phyloP scores from a whole-genome alignment of 2,888 invertebrate genomes.

The Hipparchia semele region DNA sequence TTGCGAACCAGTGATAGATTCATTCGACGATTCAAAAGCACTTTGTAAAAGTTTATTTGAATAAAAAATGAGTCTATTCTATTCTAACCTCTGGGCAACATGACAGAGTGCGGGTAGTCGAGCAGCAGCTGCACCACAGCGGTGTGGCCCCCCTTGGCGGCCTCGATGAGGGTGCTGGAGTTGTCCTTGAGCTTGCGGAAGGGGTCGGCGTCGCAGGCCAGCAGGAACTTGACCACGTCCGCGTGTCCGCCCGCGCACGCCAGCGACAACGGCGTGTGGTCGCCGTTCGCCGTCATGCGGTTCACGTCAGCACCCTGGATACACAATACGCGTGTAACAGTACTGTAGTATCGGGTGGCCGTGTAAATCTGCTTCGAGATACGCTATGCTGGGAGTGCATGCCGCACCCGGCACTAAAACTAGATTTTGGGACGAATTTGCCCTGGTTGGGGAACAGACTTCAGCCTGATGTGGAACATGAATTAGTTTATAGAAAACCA shows the following conservation, averaged over 20 bases:
- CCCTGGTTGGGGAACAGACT: too few relatives aligned
- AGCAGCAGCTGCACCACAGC: slow-evolving; percentile 96
- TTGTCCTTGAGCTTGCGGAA: slow-evolving; percentile 99
- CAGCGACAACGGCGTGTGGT: slow-evolving; percentile 97
- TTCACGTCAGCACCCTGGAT: slow-evolving; percentile 74
- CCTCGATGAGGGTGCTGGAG: slow-evolving; percentile 99
- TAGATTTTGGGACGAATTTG: too few relatives aligned
- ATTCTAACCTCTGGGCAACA: slow-evolving; percentile 83
- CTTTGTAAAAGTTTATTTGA: too few relatives aligned
- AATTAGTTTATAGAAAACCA: too few relatives aligned
- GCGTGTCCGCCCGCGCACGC: slow-evolving; percentile 98
- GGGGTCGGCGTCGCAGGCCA: slow-evolving; percentile 96
- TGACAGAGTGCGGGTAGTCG: slow-evolving; percentile 95
- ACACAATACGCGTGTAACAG: not conserved
- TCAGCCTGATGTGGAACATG: too few relatives aligned
- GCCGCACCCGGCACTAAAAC: too few relatives aligned
- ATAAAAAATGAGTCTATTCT: too few relatives aligned
- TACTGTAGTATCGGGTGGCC: too few relatives aligned
- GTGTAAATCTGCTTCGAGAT: too few relatives aligned
- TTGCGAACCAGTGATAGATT: too few relatives aligned
- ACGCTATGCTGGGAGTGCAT: too few relatives aligned
- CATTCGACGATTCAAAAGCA: too few relatives aligned
- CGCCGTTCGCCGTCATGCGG: slow-evolving; percentile 94
- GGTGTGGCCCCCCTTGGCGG: slow-evolving; percentile 98
- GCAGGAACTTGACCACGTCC: slow-evolving; percentile 94